phyloP scores from a whole-genome alignment of 2,888 invertebrate species.

The Cheilosia grossa region DNA sequence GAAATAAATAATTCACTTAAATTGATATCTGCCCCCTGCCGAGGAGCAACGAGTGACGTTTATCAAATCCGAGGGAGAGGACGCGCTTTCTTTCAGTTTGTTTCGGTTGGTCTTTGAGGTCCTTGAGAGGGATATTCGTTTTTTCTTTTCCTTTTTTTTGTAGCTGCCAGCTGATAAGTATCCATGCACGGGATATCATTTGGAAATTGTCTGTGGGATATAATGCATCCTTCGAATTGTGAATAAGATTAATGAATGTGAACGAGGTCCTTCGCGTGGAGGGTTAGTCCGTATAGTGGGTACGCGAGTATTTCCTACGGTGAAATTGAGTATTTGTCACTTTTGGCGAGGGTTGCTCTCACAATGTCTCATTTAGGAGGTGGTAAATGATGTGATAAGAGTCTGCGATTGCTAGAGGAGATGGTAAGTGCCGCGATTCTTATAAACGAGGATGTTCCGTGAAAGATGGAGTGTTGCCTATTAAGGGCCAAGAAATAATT shows the following conservation, averaged over 20 bases:
- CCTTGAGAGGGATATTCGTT: slow-evolving; percentile 15
- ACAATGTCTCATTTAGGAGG: slow-evolving; percentile 18
- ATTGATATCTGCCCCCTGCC: slow-evolving; percentile 58
- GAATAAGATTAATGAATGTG: slow-evolving; percentile 66
- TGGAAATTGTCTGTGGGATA: slow-evolving; percentile 53
- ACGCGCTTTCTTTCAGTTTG: slow-evolving; percentile 8
- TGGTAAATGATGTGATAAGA: slow-evolving; percentile 29
- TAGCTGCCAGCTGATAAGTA: slow-evolving; percentile 37
- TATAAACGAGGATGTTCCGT: no score
- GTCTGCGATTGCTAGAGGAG: background rate
- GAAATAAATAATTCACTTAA: slow-evolving; percentile 73
- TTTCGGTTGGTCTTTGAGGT: background rate
- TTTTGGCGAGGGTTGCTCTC: slow-evolving; percentile 9
- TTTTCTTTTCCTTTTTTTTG: slow-evolving; percentile 12
- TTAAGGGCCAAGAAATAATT: no score
- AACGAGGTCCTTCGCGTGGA: slow-evolving; percentile 19
- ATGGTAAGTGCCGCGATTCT: background rate
- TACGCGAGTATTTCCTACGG: slow-evolving; percentile 24
- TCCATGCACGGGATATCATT: slow-evolving; percentile 57
- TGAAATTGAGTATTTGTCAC: slow-evolving; percentile 67
- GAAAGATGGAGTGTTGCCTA: no score
- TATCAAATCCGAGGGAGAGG: slow-evolving; percentile 10
- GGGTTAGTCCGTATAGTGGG: background rate
- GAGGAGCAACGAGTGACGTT: slow-evolving; percentile 9
- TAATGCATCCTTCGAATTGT: slow-evolving; percentile 70